Evolutionary conservation across 2,113 vertebrate species (phyloP).

Genomic region (Chrysemys picta): DNA sequence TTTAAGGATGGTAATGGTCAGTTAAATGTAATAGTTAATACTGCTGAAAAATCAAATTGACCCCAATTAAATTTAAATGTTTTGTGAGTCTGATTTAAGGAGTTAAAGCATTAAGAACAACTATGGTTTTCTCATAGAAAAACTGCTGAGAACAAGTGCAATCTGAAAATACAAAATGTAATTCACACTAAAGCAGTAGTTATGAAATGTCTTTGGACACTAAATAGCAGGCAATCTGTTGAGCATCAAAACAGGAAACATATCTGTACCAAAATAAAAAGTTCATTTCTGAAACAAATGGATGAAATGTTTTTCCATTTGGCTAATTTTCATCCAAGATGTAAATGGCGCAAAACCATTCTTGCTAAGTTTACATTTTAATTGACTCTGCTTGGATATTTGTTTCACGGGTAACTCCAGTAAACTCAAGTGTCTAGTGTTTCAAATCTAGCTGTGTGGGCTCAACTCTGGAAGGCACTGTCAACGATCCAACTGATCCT

Average conservation of each 20-base stretch:
- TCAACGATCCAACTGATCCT: background rate
- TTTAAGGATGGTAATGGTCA: background rate
- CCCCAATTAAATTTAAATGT: conserved; percentile 11
- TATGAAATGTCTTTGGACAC: background rate
- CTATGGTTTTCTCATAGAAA: background rate
- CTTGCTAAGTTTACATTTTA: background rate
- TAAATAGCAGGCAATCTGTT: background rate
- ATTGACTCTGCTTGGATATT: background rate
- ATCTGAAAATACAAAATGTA: too few species aligned
- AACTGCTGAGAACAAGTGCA: background rate
- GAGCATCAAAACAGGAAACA: background rate
- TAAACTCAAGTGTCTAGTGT: background rate
- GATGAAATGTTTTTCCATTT: background rate
- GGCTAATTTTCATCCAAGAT: conserved; percentile 14
- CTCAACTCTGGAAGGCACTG: background rate
- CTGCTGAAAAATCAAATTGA: conserved; percentile 13
- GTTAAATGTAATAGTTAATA: conserved; percentile 36
- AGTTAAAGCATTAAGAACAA: conserved; percentile 16
- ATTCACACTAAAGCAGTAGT: background rate
- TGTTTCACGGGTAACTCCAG: background rate
- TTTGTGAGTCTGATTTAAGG: conserved; percentile 13
- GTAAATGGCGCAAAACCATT: background rate
- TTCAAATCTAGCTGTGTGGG: background rate
- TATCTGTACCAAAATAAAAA: background rate
- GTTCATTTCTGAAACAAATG: background rate